Conservation (phyloP, 2,797 vertebrate genomes). For the Myiotriccus ornatus region DNA sequence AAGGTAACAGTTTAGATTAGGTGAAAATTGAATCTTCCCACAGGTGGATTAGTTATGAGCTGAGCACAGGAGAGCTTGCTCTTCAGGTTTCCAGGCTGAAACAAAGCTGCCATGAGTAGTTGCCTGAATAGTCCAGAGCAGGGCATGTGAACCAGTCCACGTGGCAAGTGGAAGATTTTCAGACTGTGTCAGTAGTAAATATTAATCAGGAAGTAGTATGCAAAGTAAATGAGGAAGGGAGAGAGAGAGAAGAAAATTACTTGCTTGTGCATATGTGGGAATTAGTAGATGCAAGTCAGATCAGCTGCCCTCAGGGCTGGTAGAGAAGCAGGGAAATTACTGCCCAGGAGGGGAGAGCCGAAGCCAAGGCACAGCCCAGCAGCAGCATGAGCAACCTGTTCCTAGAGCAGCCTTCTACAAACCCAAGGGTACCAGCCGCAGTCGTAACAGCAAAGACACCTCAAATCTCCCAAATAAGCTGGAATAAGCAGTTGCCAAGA, state of each 20-base stretch:
- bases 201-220: neutral
- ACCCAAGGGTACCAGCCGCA: neutral
- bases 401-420: neutral
- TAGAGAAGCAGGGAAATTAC: neutral
- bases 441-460: neutral
- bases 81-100: neutral
- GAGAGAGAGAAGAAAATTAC: neutral
- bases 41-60: neutral
- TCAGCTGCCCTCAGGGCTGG: neutral
- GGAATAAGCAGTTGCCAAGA: neutral
- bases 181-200: neutral
- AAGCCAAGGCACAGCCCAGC: neutral
- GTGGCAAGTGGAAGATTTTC: neutral
- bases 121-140: neutral
- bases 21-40: neutral
- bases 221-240: neutral
- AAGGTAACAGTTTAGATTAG: neutral
- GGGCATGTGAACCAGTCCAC: neutral
- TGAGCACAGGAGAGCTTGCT: neutral
- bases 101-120: neutral
- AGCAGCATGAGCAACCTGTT: rapidly evolving
- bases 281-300: neutral
- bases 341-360: neutral
- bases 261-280: neutral
- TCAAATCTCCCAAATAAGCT: neutral